Evolutionary conservation across 2,113 vertebrate species (phyloP), one percentile per base, ranked within the genome.

Genomic region (Gopherus flavomarginatus): DNA sequence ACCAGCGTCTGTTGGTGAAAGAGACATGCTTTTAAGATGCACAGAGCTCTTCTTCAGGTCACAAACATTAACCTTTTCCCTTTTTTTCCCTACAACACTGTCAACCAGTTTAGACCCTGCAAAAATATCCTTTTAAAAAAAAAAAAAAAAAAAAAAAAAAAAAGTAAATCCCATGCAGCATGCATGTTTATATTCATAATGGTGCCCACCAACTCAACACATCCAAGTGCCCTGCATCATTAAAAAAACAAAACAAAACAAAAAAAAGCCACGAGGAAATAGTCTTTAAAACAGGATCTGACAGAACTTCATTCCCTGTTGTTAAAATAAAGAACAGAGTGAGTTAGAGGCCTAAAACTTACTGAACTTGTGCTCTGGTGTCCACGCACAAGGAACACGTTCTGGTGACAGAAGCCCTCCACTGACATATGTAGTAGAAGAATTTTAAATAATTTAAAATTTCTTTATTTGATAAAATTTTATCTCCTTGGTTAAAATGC

Each of bases 401-500:
- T 62, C 59, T 11, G 31, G 29, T 26, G 59, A 29, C 14, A 31
- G 59, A 62, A 62, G 29, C 59, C 31, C 29, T 62, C 29, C 29
- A 22, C 59, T 35, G 59, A 35, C 27, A 56, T 77, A 86, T 87
- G 87, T 89, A 82, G 90, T 85, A 85, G 38, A 65, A 96, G 6
- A 35, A 29, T 85, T 95, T 89, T 56, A 92, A 94, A 82, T 26
- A 11, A 87, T 21, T 80, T 87, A 75, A 92, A 87, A 84, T 90
- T 69, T 90, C 57, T 79, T 54, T 93, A 54, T 69, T n/a, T n/a
- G 35, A 69, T n/a, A n/a, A 69, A 38, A 69, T 38, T 9, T 21
- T 6, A 4, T n/a, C n/a, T 35, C 59, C 94, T 50, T 92, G 59
- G 59, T 86, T 22, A 21, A 3, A 83, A 35, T 95, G 91, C 69